phyloP scores from a whole-genome alignment of 2,888 invertebrate genomes.

The Tineola bisselliella region DNA sequence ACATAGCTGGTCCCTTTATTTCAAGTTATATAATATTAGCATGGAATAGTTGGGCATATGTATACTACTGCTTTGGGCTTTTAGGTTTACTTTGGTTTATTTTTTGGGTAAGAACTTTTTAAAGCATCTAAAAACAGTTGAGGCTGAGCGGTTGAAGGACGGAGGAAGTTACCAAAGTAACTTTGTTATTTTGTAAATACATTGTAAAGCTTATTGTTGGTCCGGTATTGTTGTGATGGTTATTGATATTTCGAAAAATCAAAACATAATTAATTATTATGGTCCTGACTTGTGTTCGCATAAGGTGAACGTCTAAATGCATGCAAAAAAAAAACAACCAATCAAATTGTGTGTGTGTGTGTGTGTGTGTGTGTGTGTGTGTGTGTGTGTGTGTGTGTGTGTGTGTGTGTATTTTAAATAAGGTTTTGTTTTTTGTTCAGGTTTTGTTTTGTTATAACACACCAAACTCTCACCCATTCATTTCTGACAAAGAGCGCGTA shows the following conservation, averaged over 20 bases:
- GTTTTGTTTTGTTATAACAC: conserved; percentile 55
- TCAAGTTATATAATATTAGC: conserved; percentile 53
- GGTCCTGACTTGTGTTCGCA: no score
- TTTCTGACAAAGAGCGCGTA: conserved; percentile 56
- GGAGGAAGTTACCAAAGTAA: no score
- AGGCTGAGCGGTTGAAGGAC: background rate
- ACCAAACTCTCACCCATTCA: conserved; percentile 61
- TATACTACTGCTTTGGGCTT: conserved; percentile 67
- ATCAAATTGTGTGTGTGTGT: no score
- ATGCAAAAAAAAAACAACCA: no score
- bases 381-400: no score
- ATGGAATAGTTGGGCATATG: conserved; percentile 64
- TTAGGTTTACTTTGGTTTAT: conserved; percentile 64
- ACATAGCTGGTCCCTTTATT: conserved; percentile 58
- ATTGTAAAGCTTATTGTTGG: no score
- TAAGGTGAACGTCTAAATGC: no score
- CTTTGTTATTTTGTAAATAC: no score
- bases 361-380: no score
- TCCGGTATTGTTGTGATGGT: no score
- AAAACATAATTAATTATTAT: no score
- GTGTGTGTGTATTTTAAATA: background rate
- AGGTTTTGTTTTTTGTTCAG: conserved; percentile 25
- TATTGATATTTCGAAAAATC: no score
- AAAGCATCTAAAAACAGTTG: background rate
- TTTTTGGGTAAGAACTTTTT: conserved; percentile 41